Percentiles rank a stretch among this genome's conserved stretches.
phyloP scores from a whole-genome alignment of 2,113 vertebrate genomes.

The Saguinus imperator region DNA sequence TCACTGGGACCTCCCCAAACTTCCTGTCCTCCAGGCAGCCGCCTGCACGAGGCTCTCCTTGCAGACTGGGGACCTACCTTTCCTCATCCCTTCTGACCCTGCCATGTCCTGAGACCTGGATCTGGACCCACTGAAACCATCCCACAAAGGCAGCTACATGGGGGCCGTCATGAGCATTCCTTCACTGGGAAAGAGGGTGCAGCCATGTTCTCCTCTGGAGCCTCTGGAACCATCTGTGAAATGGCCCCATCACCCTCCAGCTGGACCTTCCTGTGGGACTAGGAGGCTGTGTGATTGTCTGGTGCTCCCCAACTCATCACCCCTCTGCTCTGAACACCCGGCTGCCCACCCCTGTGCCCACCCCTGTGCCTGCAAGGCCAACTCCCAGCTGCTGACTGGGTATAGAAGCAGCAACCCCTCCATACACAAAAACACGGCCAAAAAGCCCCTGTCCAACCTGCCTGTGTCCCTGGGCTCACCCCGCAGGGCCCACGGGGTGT shows the following conservation, averaged over 20 bases:
- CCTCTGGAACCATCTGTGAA: too few relatives aligned
- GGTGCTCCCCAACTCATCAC: too few relatives aligned
- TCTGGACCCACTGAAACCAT: not conserved
- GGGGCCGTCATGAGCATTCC: not conserved
- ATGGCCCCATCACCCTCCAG: too few relatives aligned
- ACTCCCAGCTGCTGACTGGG: not conserved
- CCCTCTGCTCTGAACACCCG: too few relatives aligned
- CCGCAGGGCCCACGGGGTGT: too few relatives aligned
- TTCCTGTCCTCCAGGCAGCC: not conserved
- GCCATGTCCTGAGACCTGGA: too few relatives aligned
- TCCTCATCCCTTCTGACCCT: not conserved
- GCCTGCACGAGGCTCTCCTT: not conserved
- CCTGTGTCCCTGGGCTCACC: rapidly evolving
- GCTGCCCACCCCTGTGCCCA: too few relatives aligned
- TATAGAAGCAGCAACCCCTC: not conserved
- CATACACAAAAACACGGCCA: not conserved
- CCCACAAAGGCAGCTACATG: not conserved
- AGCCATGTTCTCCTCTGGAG: not conserved
- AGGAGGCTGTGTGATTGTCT: too few relatives aligned
- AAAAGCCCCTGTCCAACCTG: too few relatives aligned
- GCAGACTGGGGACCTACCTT: not conserved
- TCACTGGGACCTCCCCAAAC: not conserved
- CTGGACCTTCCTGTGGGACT: not conserved
- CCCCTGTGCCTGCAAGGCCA: not conserved
- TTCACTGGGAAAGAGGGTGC: not conserved